phyloP scores from a whole-genome alignment of 2,797 vertebrate species.

The Pogoniulus pusillus region DNA sequence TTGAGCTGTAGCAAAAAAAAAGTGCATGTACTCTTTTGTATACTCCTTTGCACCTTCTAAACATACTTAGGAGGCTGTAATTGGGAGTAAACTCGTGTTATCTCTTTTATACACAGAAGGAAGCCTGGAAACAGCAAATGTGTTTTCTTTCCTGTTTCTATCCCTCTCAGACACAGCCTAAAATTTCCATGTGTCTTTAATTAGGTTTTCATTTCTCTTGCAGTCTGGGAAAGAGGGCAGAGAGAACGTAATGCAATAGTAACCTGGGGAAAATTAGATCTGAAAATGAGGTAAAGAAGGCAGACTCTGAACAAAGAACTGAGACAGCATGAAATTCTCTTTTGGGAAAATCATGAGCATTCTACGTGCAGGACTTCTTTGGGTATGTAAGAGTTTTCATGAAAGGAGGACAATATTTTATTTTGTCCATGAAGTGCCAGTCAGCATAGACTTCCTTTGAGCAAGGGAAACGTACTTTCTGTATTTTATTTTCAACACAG shows the following conservation, averaged over 20 bases:
- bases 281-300: conserved; percentile 25
- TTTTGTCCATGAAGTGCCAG: not conserved
- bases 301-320: not conserved
- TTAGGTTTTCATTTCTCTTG: conserved; percentile 40
- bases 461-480: not conserved
- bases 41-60: not conserved
- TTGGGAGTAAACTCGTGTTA: not conserved
- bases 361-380: not conserved
- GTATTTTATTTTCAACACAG: not conserved
- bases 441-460: not conserved
- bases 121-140: not conserved
- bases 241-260: conserved; percentile 42
- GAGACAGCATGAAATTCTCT: not conserved
- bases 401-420: not conserved
- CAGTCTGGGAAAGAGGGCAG: not conserved
- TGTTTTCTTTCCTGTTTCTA: not conserved
- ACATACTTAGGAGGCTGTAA: not conserved
- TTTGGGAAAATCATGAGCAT: not conserved
- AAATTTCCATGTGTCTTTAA: conserved; percentile 34
- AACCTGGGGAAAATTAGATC: conserved; percentile 45
- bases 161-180: not conserved
- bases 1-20: not conserved
- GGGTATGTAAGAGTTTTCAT: not conserved
- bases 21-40: not conserved
- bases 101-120: not conserved